Percentiles rank a stretch among this genome's conserved stretches.
Evolutionary conservation across 2,113 vertebrate species (phyloP).

Genomic region (Onychorhynchus coronatus): DNA sequence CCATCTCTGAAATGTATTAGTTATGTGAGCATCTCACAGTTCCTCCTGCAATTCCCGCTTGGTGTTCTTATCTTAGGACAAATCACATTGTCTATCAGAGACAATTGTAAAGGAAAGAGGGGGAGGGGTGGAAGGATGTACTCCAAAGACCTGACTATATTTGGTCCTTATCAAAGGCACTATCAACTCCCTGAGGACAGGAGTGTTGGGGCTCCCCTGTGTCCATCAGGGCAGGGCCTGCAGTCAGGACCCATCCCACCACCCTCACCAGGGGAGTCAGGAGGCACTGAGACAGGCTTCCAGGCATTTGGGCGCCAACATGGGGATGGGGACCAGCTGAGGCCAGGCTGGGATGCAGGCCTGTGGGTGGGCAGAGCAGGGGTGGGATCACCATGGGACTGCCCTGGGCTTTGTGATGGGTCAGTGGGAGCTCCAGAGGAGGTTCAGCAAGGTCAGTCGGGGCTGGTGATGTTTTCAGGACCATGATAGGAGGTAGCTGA

Average conservation of each 20-base stretch:
- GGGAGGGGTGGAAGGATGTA: neutral
- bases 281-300: too few relatives aligned
- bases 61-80: neutral
- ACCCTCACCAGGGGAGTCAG: too few relatives aligned
- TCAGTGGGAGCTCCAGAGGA: fast-evolving
- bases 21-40: neutral
- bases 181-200: neutral
- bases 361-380: too few relatives aligned
- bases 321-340: fast-evolving
- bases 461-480: fast-evolving
- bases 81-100: neutral
- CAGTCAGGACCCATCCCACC: neutral
- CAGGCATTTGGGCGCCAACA: fast-evolving
- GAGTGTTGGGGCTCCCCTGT: fast-evolving
- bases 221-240: neutral
- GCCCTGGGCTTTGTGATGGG: neutral
- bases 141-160: neutral
- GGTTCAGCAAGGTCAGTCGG: neutral
- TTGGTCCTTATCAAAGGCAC: neutral
- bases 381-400: neutral
- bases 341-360: too few relatives aligned
- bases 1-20: neutral
- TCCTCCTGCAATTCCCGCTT: neutral
- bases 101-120: neutral
- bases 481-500: too few relatives aligned